Percentiles rank a stretch among this genome's conserved stretches.
phyloP scores from a whole-genome alignment of 2,113 vertebrate species.

The Anas platyrhynchos region DNA sequence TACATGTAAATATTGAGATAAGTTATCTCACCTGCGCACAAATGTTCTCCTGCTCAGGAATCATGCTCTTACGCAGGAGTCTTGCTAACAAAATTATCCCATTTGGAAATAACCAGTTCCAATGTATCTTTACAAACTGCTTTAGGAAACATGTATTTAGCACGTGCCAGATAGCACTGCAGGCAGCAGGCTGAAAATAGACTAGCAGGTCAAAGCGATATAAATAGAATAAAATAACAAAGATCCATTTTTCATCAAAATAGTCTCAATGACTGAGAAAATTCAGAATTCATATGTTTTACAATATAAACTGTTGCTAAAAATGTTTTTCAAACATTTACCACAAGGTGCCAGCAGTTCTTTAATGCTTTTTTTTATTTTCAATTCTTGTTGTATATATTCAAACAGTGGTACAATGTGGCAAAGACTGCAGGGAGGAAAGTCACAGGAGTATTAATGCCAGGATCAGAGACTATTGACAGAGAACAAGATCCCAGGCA shows the following conservation, averaged over 20 bases:
- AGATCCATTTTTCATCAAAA: neutral
- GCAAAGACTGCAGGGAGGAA: neutral
- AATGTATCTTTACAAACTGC: neutral
- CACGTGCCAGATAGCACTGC: neutral
- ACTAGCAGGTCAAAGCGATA: neutral
- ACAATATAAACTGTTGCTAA: constrained; percentile 21
- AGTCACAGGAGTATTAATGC: neutral
- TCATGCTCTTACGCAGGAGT: neutral
- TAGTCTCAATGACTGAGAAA: neutral
- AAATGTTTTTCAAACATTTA: constrained; percentile 72
- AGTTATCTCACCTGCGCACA: neutral
- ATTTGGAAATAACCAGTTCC: neutral
- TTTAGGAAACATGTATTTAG: neutral
- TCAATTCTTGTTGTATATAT: neutral
- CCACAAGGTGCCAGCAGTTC: constrained; percentile 76
- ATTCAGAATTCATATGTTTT: neutral
- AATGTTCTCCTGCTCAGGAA: neutral
- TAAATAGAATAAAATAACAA: neutral
- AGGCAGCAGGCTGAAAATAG: neutral
- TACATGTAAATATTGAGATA: neutral
- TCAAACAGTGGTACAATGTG: neutral
- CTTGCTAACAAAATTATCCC: neutral
- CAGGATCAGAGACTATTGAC: neutral
- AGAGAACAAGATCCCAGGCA: neutral
- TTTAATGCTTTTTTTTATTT: constrained; percentile 63